These are phyloP conservation scores for Sminthurinus signatus DNA, from an alignment of 1,140 invertebrate genomes.

Conservation along the genomic window DNA sequence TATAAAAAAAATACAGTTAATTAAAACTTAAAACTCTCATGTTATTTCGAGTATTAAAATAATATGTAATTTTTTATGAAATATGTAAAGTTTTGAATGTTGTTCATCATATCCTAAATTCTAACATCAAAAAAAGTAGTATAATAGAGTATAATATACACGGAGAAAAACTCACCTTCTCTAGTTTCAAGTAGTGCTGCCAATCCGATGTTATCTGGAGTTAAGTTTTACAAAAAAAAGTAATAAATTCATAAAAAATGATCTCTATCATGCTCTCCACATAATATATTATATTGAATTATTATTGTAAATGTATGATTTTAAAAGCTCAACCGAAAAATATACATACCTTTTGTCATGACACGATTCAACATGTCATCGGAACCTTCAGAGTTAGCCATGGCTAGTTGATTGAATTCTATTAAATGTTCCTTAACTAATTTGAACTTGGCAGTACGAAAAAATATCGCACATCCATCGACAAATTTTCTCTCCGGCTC, in stretches of 20 bases:
- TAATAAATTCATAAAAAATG: not conserved
- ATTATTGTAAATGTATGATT: too few species aligned
- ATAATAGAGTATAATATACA: too few species aligned
- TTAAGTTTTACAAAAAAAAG: not conserved
- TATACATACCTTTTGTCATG: constrained; percentile 72
- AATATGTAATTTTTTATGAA: too few species aligned
- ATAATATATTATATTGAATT: constrained; percentile 6
- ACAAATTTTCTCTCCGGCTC: constrained; percentile 95
- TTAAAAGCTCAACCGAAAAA: not conserved
- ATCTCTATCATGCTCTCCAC: not conserved
- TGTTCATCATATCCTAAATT: too few species aligned
- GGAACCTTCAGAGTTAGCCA: constrained; percentile 72
- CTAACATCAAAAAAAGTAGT: too few species aligned
- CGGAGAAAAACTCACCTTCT: too few species aligned
- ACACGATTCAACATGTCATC: constrained; percentile 98
- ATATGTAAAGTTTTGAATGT: too few species aligned
- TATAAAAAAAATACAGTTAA: too few species aligned
- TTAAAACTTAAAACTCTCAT: too few species aligned
- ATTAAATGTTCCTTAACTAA: constrained; percentile 91
- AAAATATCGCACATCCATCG: constrained; percentile 99
- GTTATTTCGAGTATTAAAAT: too few species aligned
- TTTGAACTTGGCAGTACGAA: constrained; percentile 84
- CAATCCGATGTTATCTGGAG: constrained; percentile 88
- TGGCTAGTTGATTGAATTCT: constrained; percentile 40
- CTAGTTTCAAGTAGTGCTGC: constrained; percentile 90